Evolutionary conservation across 2,113 vertebrate species (phyloP), one percentile per base, ranked within the genome.

Genomic region (Hemiscyllium ocellatum): DNA sequence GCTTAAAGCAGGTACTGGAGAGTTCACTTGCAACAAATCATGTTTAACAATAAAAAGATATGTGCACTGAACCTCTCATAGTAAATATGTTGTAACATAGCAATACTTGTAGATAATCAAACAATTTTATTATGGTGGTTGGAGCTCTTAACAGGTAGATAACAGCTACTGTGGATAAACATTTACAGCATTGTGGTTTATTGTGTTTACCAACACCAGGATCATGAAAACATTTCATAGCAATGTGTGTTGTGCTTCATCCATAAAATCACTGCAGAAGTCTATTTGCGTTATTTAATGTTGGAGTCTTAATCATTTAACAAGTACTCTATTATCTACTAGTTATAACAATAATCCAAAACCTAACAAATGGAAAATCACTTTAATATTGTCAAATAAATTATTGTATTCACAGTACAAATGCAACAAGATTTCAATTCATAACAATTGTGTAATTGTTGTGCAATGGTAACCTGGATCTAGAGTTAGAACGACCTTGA

Each of bases 121-220:
- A 99, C 98, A 99, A 99, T 99, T 99, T 98, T 98, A 99, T 99
- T 99, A 99, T 99, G 99, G 98, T 98, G 68, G 98, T 98, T 98
- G 98, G 98, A 98, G 98, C 98, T 99, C 98, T 99, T 99, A 99
- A 98, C 99, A 99, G 99, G 99, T 99, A 99, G 99, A 98, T 98
- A 99, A 99, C 98, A 98, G 98, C 97, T 97, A 97, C 98, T 98
- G 98, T 98, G 98, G 99, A 99, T 99, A 99, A 99, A 99, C 98
- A 99, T 98, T 98, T 98, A 98, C 98, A 98, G 98, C 98, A 98
- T 98, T 98, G 98, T 99, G 98, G 98, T 97, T 98, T 97, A 98
- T 98, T 98, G 98, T 99, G 98, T 99, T 98, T 99, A 98, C 99
- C 98, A 99, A 99, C 98, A 99, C 98, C 98, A 98, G 98, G 98